These are phyloP conservation scores for Darwinula stevensoni DNA, from an alignment of 2,888 invertebrate species.

Conservation along the genomic window DNA sequence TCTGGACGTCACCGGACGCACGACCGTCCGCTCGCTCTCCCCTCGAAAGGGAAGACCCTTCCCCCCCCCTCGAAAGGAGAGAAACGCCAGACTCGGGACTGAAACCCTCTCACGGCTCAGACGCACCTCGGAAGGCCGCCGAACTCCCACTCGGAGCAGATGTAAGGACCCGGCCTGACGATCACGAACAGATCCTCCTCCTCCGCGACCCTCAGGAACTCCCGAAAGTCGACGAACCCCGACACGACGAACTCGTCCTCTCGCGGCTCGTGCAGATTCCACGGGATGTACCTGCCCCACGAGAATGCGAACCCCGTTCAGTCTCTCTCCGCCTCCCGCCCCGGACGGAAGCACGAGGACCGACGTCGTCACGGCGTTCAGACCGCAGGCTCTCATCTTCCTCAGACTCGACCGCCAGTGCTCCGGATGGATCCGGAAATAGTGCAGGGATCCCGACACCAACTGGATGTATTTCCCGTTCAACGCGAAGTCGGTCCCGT, in stretches of 20 bases:
- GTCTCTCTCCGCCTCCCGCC: neutral
- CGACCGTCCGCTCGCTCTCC: too few relatives aligned
- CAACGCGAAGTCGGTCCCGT: constrained; percentile 12
- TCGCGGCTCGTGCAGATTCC: constrained; percentile 18
- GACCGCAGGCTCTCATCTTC: constrained; percentile 16
- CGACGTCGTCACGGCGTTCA: constrained; percentile 16
- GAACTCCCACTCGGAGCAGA: constrained; percentile 25
- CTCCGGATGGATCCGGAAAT: constrained; percentile 15
- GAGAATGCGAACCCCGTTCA: too few relatives aligned
- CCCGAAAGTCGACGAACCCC: constrained; percentile 4
- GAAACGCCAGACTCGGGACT: too few relatives aligned
- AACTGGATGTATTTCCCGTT: constrained; percentile 18
- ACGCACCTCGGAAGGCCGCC: constrained; percentile 16
- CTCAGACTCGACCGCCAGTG: constrained; percentile 17
- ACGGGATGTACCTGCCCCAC: constrained; percentile 14
- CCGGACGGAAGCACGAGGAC: neutral
- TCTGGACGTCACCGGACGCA: too few relatives aligned
- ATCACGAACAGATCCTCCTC: constrained; percentile 21
- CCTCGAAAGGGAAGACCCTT: too few relatives aligned
- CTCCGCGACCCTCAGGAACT: constrained; percentile 19
- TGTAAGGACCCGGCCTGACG: constrained; percentile 23
- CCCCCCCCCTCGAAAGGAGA: too few relatives aligned
- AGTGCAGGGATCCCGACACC: constrained; percentile 16
- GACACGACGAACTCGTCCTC: constrained; percentile 12
- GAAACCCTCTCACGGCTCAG: too few relatives aligned